Percentiles rank a stretch among this genome's conserved stretches.
Conservation (phyloP, 2,888 invertebrate genomes). For the Leptinotarsa haldemani region DNA sequence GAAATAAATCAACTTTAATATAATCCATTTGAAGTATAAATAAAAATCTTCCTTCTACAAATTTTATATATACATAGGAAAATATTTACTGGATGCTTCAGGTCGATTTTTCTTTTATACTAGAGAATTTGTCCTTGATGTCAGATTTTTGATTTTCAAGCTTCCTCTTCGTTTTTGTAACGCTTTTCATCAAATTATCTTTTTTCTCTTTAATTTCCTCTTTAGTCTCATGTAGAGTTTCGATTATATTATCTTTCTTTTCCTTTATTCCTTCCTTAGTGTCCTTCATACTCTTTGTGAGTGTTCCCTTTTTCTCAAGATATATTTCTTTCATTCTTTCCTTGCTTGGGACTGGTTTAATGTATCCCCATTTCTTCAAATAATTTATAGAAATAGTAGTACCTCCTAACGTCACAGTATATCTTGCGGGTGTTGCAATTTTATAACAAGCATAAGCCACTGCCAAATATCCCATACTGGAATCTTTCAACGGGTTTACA, state of each 20-base stretch:
- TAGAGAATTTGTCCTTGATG: conserved; percentile 23
- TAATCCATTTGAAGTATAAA: not conserved
- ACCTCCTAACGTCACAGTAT: conserved; percentile 91
- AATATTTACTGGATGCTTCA: not conserved
- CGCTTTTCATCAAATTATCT: conserved; percentile 45
- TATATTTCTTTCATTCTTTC: conserved; percentile 74
- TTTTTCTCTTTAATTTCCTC: conserved; percentile 53
- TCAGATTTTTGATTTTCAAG: conserved; percentile 34
- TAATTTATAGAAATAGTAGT: conserved; percentile 88
- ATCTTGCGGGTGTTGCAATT: conserved; percentile 88
- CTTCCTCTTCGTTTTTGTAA: conserved; percentile 41
- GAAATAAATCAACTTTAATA: not conserved
- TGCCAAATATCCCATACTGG: conserved; percentile 89
- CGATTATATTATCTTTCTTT: conserved; percentile 72
- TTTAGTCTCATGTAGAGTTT: conserved; percentile 71
- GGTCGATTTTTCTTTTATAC: conserved; percentile 20
- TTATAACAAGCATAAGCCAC: conserved; percentile 94
- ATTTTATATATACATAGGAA: not conserved
- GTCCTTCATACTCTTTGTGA: conserved; percentile 71
- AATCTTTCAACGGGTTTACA: conserved; percentile 79
- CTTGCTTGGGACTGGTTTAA: conserved; percentile 82
- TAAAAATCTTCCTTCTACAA: not conserved
- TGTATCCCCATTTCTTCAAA: conserved; percentile 82
- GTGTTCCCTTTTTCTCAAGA: conserved; percentile 71
- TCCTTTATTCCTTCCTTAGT: conserved; percentile 61